Base-by-base conservation (phyloP, 2,888 invertebrate species). In the Sphaerophoria rueppellii region DNA sequence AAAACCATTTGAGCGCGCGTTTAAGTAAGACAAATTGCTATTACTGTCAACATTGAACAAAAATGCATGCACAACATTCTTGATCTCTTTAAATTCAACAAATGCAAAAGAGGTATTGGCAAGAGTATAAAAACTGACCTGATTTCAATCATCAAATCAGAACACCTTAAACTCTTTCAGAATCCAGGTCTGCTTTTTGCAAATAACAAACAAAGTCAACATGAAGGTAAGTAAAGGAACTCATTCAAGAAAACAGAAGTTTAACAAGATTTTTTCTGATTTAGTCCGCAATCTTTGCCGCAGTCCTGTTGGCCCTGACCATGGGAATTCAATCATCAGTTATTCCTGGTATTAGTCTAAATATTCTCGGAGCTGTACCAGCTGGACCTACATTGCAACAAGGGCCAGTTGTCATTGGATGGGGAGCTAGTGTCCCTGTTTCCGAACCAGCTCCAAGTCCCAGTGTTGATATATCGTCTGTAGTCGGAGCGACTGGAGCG, bases 251-350 rank as follows among this genome's bases (percentile, higher is more conserved):
- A 14, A 63, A 24, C 9, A 32, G 4, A 32, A 24, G 48, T 32
- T 40, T 24, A 24, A 9, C 50, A 6, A 16, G 54, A 46, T 16
- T 9, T 40, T 87, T 88, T 6, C 52, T 76, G 4, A 24, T 87
- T 0, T 82, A 90, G 90, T 91, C 90, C 90, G 89, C 87, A 80
- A 73, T 89, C 65, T n/a, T 46, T 87, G 89, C 88, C 89, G 89
- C 89, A 90, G 90, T 91, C 89, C 88, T 91, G 89, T 90, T 90
- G 87, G 90, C 89, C 73, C 87, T 90, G 82, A 89, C 90, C 83
- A 87, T 89, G 87, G 89, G 89, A 87, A 90, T 89, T 57, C 90
- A 91, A 87, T 90, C 92, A 75, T 91, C 91, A 24, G 86, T 89
- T 11, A 79, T 79, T 35, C 16, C 73, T 37, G 57, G 65, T 35